Evolutionary conservation across 2,888 invertebrate genomes (phyloP).

Genomic region (Xylota sylvarum): DNA sequence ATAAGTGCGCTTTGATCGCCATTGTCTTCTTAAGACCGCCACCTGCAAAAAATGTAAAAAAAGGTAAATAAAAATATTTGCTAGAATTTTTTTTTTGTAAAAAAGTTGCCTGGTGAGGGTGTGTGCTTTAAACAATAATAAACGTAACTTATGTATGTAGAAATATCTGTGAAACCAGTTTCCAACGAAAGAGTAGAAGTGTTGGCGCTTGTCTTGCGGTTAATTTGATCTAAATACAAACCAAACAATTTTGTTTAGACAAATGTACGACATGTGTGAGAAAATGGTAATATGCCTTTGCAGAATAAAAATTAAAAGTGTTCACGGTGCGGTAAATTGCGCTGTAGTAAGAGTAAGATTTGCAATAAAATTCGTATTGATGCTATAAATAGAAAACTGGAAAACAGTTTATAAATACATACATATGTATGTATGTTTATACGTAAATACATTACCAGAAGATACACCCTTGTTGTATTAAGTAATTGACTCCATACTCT

Average conservation of each 20-base stretch:
- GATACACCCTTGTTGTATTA: too few relatives aligned
- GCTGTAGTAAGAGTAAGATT: neutral
- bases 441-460: too few relatives aligned
- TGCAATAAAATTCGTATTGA: too few relatives aligned
- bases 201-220: neutral
- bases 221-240: neutral
- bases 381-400: constrained; percentile 38
- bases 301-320: neutral
- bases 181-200: neutral
- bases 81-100: neutral
- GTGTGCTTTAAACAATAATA: neutral
- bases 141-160: neutral
- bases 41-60: constrained; percentile 78
- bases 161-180: neutral
- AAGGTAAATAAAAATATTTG: constrained; percentile 27
- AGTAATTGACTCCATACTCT: too few relatives aligned
- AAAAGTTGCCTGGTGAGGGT: neutral
- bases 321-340: neutral
- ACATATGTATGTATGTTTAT: too few relatives aligned
- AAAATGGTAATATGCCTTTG: neutral
- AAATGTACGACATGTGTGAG: neutral
- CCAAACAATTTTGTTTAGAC: neutral
- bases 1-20: constrained; percentile 10
- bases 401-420: neutral
- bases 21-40: constrained; percentile 78